Base-by-base conservation (phyloP, 2,888 invertebrate genomes). In the Lutraria lutraria region DNA sequence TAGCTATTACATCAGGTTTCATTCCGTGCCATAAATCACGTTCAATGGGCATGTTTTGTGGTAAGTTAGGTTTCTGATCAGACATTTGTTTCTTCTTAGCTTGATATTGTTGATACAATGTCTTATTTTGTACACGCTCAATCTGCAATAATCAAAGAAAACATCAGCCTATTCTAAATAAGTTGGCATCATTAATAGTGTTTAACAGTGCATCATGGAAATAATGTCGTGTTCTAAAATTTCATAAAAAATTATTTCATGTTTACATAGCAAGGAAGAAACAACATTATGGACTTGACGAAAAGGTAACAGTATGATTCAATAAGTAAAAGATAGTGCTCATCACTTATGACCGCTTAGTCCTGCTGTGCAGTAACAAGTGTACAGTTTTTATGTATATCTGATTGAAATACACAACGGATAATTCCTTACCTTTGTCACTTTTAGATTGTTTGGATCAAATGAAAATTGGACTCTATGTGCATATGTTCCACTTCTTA, bases 121-220 rank as follows among this genome's bases (percentile, higher is more conserved):
- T 88, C 83, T 88, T 89, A 87, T 95, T 95, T 90, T 95, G 94
- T 15, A 95, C 90, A 63, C 94, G 88, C 63, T 93, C 92, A 92
- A 95, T 93, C 95, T 95, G 83, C 13, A 89, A 88, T 68, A 29
- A 53, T 31, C 83, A 54, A n/a, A n/a, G 29, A 31, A n/a, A 31
- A 82, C 29, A 10, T 43, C 43, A 43, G 43, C 8, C 43, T 43
- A 43, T 43, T 43, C 8, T 43, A 4, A 2, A 43, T 8, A 43
- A 43, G 43, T 43, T 43, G 8, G 8, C 43, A 43, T 43, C 43
- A 43, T 43, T 43, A 8, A 43, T 43, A 43, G 43, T 43, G 43
- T 43, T 43, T 43, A 43, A 4, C 43, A 43, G 43, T 2, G 43
- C 8, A 43, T 43, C 43, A 4, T 43, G 8, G 8, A 43, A 43